These are phyloP conservation scores for Ypsolopha sequella DNA, from an alignment of 2,888 invertebrate genomes.

Conservation along the genomic window DNA sequence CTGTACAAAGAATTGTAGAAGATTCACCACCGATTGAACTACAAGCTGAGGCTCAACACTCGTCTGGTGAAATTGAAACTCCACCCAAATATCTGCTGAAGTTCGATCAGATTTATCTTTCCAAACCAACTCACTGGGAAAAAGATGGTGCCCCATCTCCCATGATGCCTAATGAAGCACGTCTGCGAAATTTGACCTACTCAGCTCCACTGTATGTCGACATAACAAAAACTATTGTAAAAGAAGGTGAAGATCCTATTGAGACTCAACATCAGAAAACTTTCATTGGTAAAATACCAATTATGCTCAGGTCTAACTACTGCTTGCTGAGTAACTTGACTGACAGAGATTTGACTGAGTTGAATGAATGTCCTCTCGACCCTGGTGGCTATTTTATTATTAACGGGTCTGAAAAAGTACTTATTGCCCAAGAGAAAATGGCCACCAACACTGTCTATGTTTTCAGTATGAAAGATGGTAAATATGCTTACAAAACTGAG, in stretches of 20 bases:
- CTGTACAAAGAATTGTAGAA: conserved; percentile 98
- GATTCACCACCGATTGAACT: conserved; percentile 98
- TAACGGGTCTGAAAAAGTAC: conserved; percentile 98
- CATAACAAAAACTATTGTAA: conserved; percentile 95
- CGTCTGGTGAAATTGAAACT: conserved; percentile 91
- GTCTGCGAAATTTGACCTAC: conserved; percentile 96
- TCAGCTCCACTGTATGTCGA: conserved; percentile 99
- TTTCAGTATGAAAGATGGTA: conserved; percentile 99
- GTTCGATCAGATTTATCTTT: conserved; percentile 99
- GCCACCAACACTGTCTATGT: conserved; percentile 99
- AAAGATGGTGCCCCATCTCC: conserved; percentile 99
- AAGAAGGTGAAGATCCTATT: conserved; percentile 90
- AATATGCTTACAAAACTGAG: conserved; percentile 98
- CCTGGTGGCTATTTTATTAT: conserved; percentile 99
- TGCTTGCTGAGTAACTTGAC: conserved; percentile 94
- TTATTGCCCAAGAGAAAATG: conserved; percentile 99
- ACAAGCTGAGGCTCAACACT: conserved; percentile 97
- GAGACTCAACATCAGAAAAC: conserved; percentile 84
- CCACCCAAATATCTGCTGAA: conserved; percentile 94
- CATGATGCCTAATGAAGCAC: conserved; percentile 99
- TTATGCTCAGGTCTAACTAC: conserved; percentile 98
- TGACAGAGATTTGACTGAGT: conserved; percentile 98
- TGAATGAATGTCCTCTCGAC: conserved; percentile 99
- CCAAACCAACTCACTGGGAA: conserved; percentile 99
- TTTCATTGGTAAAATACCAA: conserved; percentile 94